Evolutionary conservation across 2,113 vertebrate genomes (phyloP).

Genomic region (Nipponia nippon): DNA sequence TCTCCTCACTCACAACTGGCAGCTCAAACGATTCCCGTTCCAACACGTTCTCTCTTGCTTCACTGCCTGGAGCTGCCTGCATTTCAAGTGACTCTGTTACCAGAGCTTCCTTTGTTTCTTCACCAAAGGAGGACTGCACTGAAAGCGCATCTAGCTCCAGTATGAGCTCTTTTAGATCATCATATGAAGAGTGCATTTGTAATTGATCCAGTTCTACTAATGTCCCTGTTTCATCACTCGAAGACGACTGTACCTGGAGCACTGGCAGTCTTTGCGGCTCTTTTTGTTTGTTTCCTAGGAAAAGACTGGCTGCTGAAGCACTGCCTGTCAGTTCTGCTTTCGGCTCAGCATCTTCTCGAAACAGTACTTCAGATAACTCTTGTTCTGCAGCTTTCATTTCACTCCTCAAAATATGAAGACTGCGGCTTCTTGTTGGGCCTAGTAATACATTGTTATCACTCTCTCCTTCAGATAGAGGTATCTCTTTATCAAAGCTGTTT

Average conservation of each 20-base stretch:
- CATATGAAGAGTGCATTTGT: neutral
- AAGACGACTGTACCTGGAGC: neutral
- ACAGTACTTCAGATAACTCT: neutral
- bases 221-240: neutral
- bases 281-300: neutral
- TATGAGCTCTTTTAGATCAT: neutral
- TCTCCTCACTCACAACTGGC: neutral
- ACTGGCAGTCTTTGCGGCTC: neutral
- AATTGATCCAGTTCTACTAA: neutral
- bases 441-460: neutral
- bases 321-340: neutral
- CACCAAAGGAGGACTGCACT: neutral
- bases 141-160: constrained; percentile 9
- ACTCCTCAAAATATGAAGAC: neutral
- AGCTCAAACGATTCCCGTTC: neutral
- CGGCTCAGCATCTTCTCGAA: neutral
- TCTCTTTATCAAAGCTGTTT: neutral
- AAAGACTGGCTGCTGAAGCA: neutral
- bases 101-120: neutral
- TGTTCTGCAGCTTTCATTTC: neutral
- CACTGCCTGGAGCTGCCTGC: neutral
- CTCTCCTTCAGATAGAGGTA: neutral
- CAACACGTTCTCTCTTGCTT: neutral
- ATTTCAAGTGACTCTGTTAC: constrained; percentile 13
- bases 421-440: neutral